A percentile compares a stretch with the other conserved stretches of the same genome.
Conservation (phyloP, 2,888 invertebrate genomes). For the Microplitis manilae region DNA sequence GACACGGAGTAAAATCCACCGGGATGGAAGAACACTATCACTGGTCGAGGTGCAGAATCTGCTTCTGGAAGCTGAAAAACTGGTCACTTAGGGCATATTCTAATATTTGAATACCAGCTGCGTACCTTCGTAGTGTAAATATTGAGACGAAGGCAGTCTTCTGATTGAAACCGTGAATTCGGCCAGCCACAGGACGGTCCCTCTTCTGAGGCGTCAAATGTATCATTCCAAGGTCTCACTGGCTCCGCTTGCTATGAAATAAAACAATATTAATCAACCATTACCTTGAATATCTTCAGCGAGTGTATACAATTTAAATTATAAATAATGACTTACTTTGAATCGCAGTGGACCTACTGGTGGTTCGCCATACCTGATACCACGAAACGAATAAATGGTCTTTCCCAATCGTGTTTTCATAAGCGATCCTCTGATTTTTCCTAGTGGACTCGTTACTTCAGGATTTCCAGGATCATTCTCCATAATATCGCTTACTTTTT, state of each 20-base stretch:
- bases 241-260: conserved; percentile 72
- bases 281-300: background rate
- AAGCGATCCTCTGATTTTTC: conserved; percentile 56
- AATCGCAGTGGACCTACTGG: conserved; percentile 57
- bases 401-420: conserved; percentile 55
- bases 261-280: background rate
- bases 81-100: background rate
- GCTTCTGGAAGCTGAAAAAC: conserved; percentile 40
- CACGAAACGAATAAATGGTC: conserved; percentile 58
- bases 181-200: conserved; percentile 76
- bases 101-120: background rate
- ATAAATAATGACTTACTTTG: conserved; percentile 50
- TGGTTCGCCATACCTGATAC: conserved; percentile 59
- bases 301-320: too few species aligned
- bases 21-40: conserved; percentile 80
- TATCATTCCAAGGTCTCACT: conserved; percentile 72
- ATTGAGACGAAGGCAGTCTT: conserved; percentile 78
- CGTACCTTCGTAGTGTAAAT: conserved; percentile 74
- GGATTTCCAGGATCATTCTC: background rate
- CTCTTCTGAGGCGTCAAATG: conserved; percentile 74
- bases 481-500: background rate
- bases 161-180: conserved; percentile 68
- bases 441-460: conserved; percentile 39
- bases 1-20: conserved; percentile 79
- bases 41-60: conserved; percentile 71